These are phyloP conservation scores for Zophobas morio DNA, from an alignment of 1,140 invertebrate species.

Conservation along the genomic window DNA sequence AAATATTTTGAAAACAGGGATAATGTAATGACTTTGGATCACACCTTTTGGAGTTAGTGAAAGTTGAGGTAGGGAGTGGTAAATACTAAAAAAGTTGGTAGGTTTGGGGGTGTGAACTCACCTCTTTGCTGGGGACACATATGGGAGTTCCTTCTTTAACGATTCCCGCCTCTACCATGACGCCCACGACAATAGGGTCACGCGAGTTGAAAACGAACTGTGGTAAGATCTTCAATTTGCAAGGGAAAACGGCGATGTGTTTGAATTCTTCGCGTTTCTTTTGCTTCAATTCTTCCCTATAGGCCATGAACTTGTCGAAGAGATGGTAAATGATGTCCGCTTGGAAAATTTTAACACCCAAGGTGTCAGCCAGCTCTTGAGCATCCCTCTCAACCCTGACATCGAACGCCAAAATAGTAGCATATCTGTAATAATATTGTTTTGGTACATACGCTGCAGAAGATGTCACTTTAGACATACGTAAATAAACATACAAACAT, in stretches of 20 bases:
- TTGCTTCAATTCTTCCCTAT: conserved; percentile 93
- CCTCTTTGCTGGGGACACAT: conserved; percentile 96
- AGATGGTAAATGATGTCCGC: conserved; percentile 99
- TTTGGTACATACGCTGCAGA: conserved; percentile 33
- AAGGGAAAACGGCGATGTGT: conserved; percentile 97
- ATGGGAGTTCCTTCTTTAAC: conserved; percentile 97
- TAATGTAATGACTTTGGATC: too few relatives aligned
- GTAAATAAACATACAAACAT: conserved; percentile 47
- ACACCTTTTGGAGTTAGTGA: too few relatives aligned
- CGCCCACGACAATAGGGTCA: conserved; percentile 97
- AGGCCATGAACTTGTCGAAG: conserved; percentile 97
- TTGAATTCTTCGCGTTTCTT: conserved; percentile 96
- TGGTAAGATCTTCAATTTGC: conserved; percentile 85
- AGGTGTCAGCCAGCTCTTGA: conserved; percentile 94
- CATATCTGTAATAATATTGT: conserved; percentile 77
- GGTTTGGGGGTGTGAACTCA: conserved; percentile 67
- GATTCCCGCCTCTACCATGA: conserved; percentile 95
- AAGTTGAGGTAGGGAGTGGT: too few relatives aligned
- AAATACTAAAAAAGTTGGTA: not conserved
- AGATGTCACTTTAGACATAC: conserved; percentile 40
- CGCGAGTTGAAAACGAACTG: conserved; percentile 98
- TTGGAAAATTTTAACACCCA: conserved; percentile 97
- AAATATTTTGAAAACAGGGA: too few relatives aligned
- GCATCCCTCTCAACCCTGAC: conserved; percentile 98
- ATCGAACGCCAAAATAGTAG: conserved; percentile 99